Percentiles rank a stretch among this genome's conserved stretches.
phyloP scores from a whole-genome alignment of 2,797 vertebrate species.

The Spea hammondii region DNA sequence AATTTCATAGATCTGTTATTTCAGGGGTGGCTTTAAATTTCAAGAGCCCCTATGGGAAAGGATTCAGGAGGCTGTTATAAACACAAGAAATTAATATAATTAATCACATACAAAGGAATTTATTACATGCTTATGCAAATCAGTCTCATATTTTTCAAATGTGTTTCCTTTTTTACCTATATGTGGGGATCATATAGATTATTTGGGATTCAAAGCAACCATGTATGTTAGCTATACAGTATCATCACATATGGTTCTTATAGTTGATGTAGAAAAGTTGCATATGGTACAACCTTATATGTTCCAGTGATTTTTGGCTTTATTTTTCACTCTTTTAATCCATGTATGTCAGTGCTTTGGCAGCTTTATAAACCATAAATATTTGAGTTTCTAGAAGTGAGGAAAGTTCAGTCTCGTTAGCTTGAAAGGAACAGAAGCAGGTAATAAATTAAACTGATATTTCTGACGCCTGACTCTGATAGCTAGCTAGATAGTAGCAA shows the following conservation, averaged over 20 bases:
- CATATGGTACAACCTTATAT: not conserved
- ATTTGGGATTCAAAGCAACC: no score
- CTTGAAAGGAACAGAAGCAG: constrained; percentile 21
- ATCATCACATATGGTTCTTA: not conserved
- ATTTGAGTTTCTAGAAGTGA: constrained; percentile 43
- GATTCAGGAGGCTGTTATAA: not conserved
- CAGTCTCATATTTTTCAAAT: no score
- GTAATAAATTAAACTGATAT: constrained; percentile 21
- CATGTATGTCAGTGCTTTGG: constrained; percentile 19
- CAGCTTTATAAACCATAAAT: constrained; percentile 38
- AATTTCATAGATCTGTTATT: no score
- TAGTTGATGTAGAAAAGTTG: not conserved
- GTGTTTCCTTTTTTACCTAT: no score
- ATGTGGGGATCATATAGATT: no score
- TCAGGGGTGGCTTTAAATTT: no score
- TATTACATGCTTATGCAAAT: no score
- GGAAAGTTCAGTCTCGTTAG: constrained; percentile 19
- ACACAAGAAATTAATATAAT: no score
- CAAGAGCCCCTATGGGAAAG: not conserved
- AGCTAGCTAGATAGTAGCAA: constrained; percentile 16
- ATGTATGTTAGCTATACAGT: no score
- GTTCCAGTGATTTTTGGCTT: not conserved
- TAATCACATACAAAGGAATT: no score
- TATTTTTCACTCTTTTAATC: not conserved
- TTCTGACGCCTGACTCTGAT: not conserved